Evolutionary conservation across 2,888 invertebrate genomes (phyloP).

Genomic region (Stenichneumon culpator): DNA sequence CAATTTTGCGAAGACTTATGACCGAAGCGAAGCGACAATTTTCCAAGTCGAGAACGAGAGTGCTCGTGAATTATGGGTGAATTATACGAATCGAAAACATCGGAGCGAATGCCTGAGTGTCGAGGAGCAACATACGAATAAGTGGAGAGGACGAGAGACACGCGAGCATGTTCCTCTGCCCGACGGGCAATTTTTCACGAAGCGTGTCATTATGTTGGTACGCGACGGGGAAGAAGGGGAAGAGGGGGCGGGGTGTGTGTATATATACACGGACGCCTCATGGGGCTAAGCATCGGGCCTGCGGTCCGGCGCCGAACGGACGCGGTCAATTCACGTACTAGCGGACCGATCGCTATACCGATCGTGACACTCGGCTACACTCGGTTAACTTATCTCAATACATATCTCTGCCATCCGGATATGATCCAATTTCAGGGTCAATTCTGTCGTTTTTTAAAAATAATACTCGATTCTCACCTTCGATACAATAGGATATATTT

Average conservation of each 20-base stretch:
- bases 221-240: slow-evolving; percentile 12
- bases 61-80: slow-evolving; percentile 14
- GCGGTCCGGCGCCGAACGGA: slow-evolving; percentile 51
- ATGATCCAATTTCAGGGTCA: slow-evolving; percentile 56
- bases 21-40: slow-evolving; percentile 6
- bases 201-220: slow-evolving; percentile 57
- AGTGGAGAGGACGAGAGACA: slow-evolving; percentile 42
- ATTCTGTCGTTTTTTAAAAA: not conserved
- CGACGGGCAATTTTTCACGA: slow-evolving; percentile 58
- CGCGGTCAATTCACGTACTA: slow-evolving; percentile 60
- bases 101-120: slow-evolving; percentile 4
- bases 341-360: slow-evolving; percentile 52
- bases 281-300: slow-evolving; percentile 37
- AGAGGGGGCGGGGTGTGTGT: not conserved
- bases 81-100: slow-evolving; percentile 19
- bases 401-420: slow-evolving; percentile 45
- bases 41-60: slow-evolving; percentile 24
- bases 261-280: not conserved
- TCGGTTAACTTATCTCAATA: slow-evolving; percentile 38
- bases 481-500: not conserved
- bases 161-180: slow-evolving; percentile 40
- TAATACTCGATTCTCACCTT: not conserved
- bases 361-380: slow-evolving; percentile 59
- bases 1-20: not conserved
- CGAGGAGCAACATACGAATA: slow-evolving; percentile 23